Evolutionary conservation across 2,797 vertebrate species (phyloP), one percentile per base, ranked within the genome.

Genomic region (Anniella stebbinsi): DNA sequence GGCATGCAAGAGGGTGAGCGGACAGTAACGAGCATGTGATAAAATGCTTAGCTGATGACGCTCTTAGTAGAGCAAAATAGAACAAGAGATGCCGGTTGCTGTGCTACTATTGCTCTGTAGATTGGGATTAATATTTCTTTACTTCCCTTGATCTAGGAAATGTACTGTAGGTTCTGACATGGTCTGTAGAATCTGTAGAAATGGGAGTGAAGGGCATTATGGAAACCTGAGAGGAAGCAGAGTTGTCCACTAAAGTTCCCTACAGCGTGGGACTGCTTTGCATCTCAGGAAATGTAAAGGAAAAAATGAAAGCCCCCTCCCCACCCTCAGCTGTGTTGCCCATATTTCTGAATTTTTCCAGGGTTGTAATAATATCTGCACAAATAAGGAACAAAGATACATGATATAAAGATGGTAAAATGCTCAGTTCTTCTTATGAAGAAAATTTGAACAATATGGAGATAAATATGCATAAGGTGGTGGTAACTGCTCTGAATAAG

Each of bases 81-180:
- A 45, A 89, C 41, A 60, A 86, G 75, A 72, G 75, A 45, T 30
- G 21, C 30, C 28, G 48, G 51, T 72, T 80, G 23, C 76, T 86
- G 81, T 54, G 60, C 28, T 33, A 48, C 54, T 73, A 12, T 54
- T 30, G 57, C 54, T 86, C 25, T 63, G 54, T n/a, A 48, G 15
- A 5, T 28, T 38, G 84, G 84, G 77, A 90, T 90, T 86, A 90
- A 81, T 81, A 63, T 72, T 60, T 89, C 73, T 82, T 77, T 41
- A 85, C 73, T 85, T 85, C 36, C 82, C 48, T 83, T 78, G 54
- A 73, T 30, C 25, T 86, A 54, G 51, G 54, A 86, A 84, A 81
- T 90, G 77, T 80, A 86, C 57, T 80, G 80, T 38, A 75, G 84
- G 57, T 81, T 72, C 51, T 73, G 41, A 81, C 54, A 23, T 51